Base-by-base conservation (phyloP, 2,797 vertebrate genomes). In the Phoeniculus purpureus region DNA sequence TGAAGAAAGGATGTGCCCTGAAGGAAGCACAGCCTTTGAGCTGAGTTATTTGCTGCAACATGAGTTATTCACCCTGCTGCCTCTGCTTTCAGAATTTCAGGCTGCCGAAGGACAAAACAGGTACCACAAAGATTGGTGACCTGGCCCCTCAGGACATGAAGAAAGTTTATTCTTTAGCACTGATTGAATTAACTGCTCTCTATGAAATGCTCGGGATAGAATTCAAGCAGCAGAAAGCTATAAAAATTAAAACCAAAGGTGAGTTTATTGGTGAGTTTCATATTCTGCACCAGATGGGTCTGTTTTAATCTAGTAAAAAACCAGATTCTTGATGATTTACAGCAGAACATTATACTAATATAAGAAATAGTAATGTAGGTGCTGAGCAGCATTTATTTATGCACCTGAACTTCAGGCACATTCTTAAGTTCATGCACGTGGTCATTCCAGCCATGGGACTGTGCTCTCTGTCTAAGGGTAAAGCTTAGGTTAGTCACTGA, bases 101-200 rank as follows among this genome's bases (percentile, higher is more conserved):
- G 95, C 92, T 99, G 87, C 98, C 97, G 16, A 98, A 97, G 95
- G 99, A 99, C 97, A 99, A 99, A 98, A 99, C 99, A 1, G 99
- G 99, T 77, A 98, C 97, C 87, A 99, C 99, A 29, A 98, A 96
- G 96, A 97, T 99, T 83, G 98, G 99, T 66, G 98, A 99, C 96
- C 97, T 99, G 40, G 99, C 99, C 20, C 94, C 97, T 62, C 98
- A 98, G 95, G 99, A 99, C 93, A 99, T 99, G 99, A 99, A 99
- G 98, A 99, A 99, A 89, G 98, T 99, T 27, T 97, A 90, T 72
- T 90, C 97, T 26, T 96, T 99, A 77, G 98, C 98, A 40, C 97
- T 99, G 31, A 98, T 99, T 82, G 99, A 99, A 88, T 97, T 99
- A 96, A 98, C 98, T 1, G 99, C 99, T 66, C 97, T 99, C 55